These are phyloP conservation scores for Nematopogon swammerdamellus DNA, from an alignment of 2,888 invertebrate genomes.

Conservation along the genomic window DNA sequence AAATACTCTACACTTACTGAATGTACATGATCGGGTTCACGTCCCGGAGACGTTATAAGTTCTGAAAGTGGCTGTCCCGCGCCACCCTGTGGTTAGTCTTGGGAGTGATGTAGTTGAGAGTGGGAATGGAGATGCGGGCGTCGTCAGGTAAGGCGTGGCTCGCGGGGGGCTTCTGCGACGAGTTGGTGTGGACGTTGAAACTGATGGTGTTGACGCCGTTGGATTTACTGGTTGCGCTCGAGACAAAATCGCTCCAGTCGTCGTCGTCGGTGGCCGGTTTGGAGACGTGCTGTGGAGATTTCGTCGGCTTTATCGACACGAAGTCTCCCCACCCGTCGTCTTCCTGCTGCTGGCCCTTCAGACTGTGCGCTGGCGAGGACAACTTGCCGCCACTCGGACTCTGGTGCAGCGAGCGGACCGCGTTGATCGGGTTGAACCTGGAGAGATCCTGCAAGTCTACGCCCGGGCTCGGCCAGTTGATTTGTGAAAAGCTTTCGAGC, in stretches of 20 bases:
- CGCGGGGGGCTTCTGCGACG: constrained; percentile 28
- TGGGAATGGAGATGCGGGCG: constrained; percentile 35
- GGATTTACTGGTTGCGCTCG: constrained; percentile 38
- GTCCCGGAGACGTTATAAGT: constrained; percentile 44
- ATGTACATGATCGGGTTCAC: too few relatives aligned
- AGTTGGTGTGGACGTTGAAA: constrained; percentile 44
- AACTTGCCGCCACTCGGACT: constrained; percentile 33
- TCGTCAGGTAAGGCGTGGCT: too few relatives aligned
- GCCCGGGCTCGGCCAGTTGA: constrained; percentile 64
- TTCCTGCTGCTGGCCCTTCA: constrained; percentile 28
- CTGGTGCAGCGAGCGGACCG: constrained; percentile 38
- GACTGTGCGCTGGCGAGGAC: constrained; percentile 30
- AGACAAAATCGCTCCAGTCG: constrained; percentile 51
- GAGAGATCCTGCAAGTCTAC: constrained; percentile 47
- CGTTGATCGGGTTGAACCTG: constrained; percentile 47
- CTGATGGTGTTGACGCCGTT: constrained; percentile 48
- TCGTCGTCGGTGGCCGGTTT: constrained; percentile 34
- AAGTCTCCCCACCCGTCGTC: constrained; percentile 64
- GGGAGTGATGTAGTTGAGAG: constrained; percentile 44
- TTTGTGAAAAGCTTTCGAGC: constrained; percentile 50
- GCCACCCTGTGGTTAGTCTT: constrained; percentile 33
- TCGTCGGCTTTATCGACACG: constrained; percentile 37
- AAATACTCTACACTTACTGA: too few relatives aligned
- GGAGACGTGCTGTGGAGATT: constrained; percentile 22
- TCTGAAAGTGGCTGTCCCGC: constrained; percentile 47